A percentile compares a stretch with the other conserved stretches of the same genome.
These are phyloP conservation scores for Phyllotreta striolata DNA, from an alignment of 2,888 invertebrate species.

Conservation along the genomic window DNA sequence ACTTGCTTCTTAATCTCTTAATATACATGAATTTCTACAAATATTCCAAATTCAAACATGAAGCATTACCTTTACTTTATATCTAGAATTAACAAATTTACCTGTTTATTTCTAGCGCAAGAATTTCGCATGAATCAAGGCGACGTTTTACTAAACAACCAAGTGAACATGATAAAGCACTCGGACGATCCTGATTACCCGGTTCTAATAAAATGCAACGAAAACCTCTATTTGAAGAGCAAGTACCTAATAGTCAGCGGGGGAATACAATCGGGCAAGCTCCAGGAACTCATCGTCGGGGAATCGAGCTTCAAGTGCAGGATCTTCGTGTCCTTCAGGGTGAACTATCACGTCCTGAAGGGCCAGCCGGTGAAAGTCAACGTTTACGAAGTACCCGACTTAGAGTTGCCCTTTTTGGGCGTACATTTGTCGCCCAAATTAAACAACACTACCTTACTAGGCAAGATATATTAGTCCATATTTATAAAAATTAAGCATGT, in stretches of 20 bases:
- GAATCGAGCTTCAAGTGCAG: slow-evolving; percentile 69
- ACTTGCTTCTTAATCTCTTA: no score
- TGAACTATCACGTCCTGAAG: slow-evolving; percentile 87
- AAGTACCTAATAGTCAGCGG: slow-evolving; percentile 90
- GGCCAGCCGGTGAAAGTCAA: slow-evolving; percentile 85
- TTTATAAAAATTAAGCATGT: no score
- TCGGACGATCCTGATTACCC: slow-evolving; percentile 65
- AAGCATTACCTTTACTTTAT: no score
- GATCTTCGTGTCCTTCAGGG: slow-evolving; percentile 90
- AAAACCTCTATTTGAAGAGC: slow-evolving; percentile 63
- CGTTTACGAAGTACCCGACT: slow-evolving; percentile 97
- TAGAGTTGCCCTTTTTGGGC: slow-evolving; percentile 94
- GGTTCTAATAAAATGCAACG: slow-evolving; percentile 60
- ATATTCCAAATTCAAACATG: not conserved
- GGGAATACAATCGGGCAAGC: slow-evolving; percentile 87
- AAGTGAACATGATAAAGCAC: slow-evolving; percentile 66
- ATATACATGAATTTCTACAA: no score
- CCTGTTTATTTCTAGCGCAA: slow-evolving; percentile 20
- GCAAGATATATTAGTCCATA: no score
- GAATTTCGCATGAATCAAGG: slow-evolving; percentile 82
- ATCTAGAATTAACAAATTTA: not conserved
- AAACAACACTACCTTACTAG: slow-evolving; percentile 87
- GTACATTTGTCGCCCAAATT: slow-evolving; percentile 96
- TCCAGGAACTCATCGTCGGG: slow-evolving; percentile 78
- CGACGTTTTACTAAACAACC: slow-evolving; percentile 73